Percentiles rank a stretch among this genome's conserved stretches.
These are phyloP conservation scores for Sebastes taczanowskii DNA, from an alignment of 2,797 vertebrate species.

Conservation along the genomic window DNA sequence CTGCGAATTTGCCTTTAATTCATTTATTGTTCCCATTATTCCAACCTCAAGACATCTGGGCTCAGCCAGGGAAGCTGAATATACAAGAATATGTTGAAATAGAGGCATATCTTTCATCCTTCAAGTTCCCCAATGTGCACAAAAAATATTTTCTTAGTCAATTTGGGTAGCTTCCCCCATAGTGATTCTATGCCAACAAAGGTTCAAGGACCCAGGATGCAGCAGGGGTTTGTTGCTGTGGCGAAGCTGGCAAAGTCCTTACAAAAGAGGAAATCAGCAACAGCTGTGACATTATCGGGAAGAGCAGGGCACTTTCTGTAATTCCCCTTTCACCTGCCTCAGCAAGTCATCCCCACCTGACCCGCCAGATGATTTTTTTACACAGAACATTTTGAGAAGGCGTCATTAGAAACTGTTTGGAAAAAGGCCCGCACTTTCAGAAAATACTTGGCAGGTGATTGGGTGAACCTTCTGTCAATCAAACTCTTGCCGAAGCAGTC, in stretches of 20 bases:
- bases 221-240: conserved; percentile 20
- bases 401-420: neutral
- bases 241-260: conserved; percentile 47
- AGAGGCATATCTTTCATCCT: conserved; percentile 13
- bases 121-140: conserved; percentile 10
- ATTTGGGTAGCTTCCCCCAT: neutral
- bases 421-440: neutral
- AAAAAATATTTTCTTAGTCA: conserved; percentile 30
- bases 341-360: neutral
- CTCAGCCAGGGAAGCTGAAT: conserved; percentile 21
- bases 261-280: conserved; percentile 57
- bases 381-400: too few species aligned
- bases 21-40: conserved; percentile 60
- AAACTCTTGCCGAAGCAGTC: neutral
- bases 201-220: conserved; percentile 24
- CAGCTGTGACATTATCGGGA: conserved; percentile 67
- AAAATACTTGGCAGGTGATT: neutral
- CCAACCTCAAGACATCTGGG: conserved; percentile 45
- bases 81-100: conserved; percentile 25
- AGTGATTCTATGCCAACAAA: conserved; percentile 24
- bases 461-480: neutral
- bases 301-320: conserved; percentile 11
- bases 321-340: neutral
- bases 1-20: conserved; percentile 71
- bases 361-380: neutral